Conservation (phyloP, 2,113 vertebrate species). For the Atherinomorus stipes region DNA sequence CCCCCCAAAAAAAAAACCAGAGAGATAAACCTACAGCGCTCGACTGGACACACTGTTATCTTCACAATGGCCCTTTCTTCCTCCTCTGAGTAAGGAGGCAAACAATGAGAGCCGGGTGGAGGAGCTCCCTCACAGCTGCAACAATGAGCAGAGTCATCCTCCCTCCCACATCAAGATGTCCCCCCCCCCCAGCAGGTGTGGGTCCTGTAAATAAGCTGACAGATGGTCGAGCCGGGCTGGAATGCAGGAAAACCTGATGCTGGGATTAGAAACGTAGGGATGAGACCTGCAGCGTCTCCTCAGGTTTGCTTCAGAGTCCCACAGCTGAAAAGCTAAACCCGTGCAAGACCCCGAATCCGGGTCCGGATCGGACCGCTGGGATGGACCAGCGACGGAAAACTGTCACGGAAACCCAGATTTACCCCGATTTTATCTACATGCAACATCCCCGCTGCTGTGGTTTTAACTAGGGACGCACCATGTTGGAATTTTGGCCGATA, state of each 20-base stretch:
- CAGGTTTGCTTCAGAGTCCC: neutral
- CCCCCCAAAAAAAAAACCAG: too few species aligned
- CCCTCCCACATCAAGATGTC: constrained; percentile 19
- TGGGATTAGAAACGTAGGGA: constrained; percentile 6
- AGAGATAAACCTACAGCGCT: neutral
- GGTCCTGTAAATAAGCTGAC: constrained; percentile 38
- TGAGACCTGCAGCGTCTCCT: neutral
- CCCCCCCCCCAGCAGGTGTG: constrained; percentile 36
- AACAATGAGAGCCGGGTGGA: constrained; percentile 34
- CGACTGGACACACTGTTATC: constrained; percentile 36
- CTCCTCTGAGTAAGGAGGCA: constrained; percentile 7
- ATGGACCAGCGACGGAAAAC: too few species aligned
- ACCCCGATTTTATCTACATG: too few species aligned
- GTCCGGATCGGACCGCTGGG: too few species aligned
- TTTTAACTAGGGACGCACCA: too few species aligned
- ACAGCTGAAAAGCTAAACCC: too few species aligned
- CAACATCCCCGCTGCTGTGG: too few species aligned
- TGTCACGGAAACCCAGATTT: too few species aligned
- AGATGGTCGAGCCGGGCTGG: constrained; percentile 34
- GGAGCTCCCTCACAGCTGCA: constrained; percentile 21
- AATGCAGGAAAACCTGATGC: constrained; percentile 48
- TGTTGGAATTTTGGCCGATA: too few species aligned
- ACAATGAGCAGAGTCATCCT: constrained; percentile 52
- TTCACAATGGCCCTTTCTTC: constrained; percentile 46
- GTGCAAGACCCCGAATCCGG: too few species aligned